Percentiles rank a stretch among this genome's conserved stretches.
These are phyloP conservation scores for Anorthoa munda DNA, from an alignment of 2,888 invertebrate genomes.

Conservation along the genomic window DNA sequence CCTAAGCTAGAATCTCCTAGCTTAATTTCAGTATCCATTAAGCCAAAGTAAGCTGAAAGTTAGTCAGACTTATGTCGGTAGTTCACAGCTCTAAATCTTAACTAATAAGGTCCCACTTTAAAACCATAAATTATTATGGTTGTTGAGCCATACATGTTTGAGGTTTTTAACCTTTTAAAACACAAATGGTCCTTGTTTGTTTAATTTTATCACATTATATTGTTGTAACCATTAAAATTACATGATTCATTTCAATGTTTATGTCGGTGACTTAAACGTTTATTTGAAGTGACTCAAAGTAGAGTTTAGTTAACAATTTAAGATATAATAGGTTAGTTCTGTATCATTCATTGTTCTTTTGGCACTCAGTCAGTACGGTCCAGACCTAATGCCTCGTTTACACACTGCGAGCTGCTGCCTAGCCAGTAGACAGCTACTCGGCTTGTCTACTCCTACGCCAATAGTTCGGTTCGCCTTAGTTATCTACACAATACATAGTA, in stretches of 20 bases:
- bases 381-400: too few relatives aligned
- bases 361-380: too few relatives aligned
- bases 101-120: conserved; percentile 17
- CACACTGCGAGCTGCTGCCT: too few relatives aligned
- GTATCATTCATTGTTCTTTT: too few relatives aligned
- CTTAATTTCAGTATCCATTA: conserved; percentile 16
- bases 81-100: conserved; percentile 11
- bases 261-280: conserved; percentile 2
- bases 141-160: conserved; percentile 32
- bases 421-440: too few relatives aligned
- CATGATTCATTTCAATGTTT: conserved; percentile 40
- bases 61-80: background rate
- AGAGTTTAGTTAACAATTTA: background rate
- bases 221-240: conserved; percentile 29
- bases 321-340: too few relatives aligned
- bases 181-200: conserved; percentile 28
- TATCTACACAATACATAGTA: background rate
- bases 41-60: conserved; percentile 19
- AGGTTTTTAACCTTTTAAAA: conserved; percentile 40
- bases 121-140: conserved; percentile 8
- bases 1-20: conserved; percentile 1
- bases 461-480: too few relatives aligned
- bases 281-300: background rate
- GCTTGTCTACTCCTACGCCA: too few relatives aligned
- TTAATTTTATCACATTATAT: conserved; percentile 36